Evolutionary conservation across 2,797 vertebrate genomes (phyloP), one percentile per base, ranked within the genome.

Genomic region (Masticophis lateralis): DNA sequence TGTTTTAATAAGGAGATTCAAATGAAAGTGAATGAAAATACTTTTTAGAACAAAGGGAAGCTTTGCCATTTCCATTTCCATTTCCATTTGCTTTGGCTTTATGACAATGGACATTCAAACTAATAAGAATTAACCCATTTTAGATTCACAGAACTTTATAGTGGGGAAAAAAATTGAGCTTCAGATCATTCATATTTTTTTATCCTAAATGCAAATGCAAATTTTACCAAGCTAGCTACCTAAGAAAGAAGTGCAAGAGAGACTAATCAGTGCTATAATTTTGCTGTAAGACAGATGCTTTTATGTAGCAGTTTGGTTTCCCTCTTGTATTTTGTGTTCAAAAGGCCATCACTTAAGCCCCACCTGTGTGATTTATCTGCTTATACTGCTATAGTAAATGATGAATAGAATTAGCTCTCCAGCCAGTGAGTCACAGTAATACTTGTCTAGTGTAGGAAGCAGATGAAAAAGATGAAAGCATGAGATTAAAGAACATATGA

Each of bases 371-470:
- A 88, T 89, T 94, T 91, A 92, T 74, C 91, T 94, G 57, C 51
- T 93, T 22, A 32, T 28, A 32, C 55, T 87, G 87, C 91, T 91
- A 60, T 61, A 91, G 55, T 92, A 87, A 92, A 61, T 89, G 91
- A 91, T 91, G 66, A 93, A 92, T 69, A 86, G 57, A 87, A 91
- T 94, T 92, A 47, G 69, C 90, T 79, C 90, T 94, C 93, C 66
- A 90, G 92, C 60, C 28, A 2, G 74, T 87, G 91, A 95, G 83
- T 88, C 87, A 66, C 90, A 94, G 51, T 92, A 51, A 61, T 4
- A 47, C 13, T n/a, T 88, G 92, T 93, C 89, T 87, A 92, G 92
- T 93, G 87, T 87, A 87, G 20, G 57, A 90, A 91, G 90, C 2
- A 37, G 94, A 51, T 66, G 86, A 63, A 93, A 93, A 90, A 27